Conservation (phyloP, 2,113 vertebrate genomes). For the zebrafish (Danio rerio) region DNA sequence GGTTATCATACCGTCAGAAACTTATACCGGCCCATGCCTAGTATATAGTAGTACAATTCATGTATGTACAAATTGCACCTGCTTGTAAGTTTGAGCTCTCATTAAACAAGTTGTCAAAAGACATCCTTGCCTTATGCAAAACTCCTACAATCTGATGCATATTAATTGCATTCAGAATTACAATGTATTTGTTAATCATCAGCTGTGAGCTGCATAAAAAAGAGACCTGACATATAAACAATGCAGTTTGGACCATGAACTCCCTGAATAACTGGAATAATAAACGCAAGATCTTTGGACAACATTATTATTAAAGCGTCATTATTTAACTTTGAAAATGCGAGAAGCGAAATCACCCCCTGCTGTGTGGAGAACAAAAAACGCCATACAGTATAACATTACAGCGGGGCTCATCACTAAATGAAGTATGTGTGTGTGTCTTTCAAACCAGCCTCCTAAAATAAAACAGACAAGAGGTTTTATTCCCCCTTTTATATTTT, state of each 20-base stretch:
- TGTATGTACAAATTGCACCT: too few species aligned
- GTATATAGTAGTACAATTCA: too few species aligned
- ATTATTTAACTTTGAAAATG: slow-evolving; percentile 18
- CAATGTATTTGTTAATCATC: too few species aligned
- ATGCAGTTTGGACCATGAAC: background rate
- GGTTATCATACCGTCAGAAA: too few species aligned
- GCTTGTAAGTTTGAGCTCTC: too few species aligned
- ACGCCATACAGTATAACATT: background rate
- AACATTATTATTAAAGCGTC: background rate
- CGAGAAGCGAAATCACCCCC: background rate
- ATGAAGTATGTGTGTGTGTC: background rate
- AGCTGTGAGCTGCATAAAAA: background rate
- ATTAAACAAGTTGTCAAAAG: background rate
- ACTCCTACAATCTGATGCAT: background rate
- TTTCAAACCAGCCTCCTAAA: background rate
- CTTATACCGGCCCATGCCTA: too few species aligned
- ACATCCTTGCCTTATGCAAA: slow-evolving; percentile 9
- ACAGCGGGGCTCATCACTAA: background rate
- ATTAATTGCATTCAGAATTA: too few species aligned
- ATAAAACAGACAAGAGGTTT: background rate
- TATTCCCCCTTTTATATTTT: background rate
- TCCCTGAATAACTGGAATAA: background rate
- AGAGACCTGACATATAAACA: background rate
- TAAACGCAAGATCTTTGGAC: background rate
- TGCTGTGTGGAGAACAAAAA: background rate